Conservation (phyloP, 2,113 vertebrate genomes). For the Corythaixoides concolor region DNA sequence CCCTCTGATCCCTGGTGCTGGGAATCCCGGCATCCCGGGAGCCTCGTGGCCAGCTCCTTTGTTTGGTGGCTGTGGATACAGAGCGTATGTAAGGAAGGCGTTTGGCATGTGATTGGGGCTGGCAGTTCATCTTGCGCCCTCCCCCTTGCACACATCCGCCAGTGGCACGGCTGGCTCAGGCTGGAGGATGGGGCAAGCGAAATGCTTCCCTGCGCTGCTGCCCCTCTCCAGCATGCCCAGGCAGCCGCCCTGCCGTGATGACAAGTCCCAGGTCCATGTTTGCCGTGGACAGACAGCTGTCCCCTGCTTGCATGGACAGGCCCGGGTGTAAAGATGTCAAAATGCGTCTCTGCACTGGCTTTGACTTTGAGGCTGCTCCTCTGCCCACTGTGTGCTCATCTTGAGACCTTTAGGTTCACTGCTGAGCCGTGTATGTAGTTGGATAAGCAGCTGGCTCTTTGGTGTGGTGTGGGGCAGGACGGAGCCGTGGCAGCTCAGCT, state of each 20-base stretch:
- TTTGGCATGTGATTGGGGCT: neutral
- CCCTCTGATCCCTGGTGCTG: neutral
- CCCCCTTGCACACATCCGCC: accelerated
- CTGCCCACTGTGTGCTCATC: neutral
- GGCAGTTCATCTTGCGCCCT: neutral
- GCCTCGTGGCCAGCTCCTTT: neutral
- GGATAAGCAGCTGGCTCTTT: neutral
- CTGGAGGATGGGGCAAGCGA: accelerated
- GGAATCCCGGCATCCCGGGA: neutral
- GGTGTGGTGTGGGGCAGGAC: accelerated
- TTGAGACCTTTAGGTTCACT: accelerated
- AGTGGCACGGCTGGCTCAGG: neutral
- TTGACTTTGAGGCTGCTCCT: neutral
- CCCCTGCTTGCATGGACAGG: neutral
- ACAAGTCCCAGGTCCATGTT: neutral
- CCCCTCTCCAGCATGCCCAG: neutral
- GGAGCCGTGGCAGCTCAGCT: neutral
- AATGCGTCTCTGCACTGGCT: neutral
- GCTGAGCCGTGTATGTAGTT: accelerated
- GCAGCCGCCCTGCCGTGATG: neutral
- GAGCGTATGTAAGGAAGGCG: neutral
- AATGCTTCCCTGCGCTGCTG: neutral
- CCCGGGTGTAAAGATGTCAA: neutral
- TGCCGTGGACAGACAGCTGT: neutral
- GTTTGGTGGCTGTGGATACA: neutral